phyloP scores from a whole-genome alignment of 1,140 invertebrate species.

The Lamellibrachia luymesi region DNA sequence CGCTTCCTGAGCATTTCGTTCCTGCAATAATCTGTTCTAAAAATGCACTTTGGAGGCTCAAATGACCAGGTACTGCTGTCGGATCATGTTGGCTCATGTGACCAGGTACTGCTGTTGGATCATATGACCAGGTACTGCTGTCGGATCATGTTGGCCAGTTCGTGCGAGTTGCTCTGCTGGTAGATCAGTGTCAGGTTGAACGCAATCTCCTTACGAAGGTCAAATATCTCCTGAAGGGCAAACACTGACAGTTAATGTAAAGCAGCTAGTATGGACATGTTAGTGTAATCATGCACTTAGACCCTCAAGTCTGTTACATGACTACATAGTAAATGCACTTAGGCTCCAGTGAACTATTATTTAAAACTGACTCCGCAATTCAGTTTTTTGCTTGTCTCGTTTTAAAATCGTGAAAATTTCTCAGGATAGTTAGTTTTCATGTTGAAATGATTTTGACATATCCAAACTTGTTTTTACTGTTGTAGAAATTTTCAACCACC shows the following conservation, averaged over 20 bases:
- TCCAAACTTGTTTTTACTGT: too few species aligned
- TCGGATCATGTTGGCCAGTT: conserved; percentile 47
- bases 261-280: background rate
- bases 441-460: too few species aligned
- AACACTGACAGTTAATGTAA: conserved; percentile 4
- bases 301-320: too few species aligned
- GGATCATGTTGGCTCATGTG: conserved; percentile 35
- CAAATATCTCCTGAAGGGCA: conserved; percentile 42
- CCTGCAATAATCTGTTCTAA: background rate
- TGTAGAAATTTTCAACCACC: too few species aligned
- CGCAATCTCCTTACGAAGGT: conserved; percentile 49
- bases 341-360: too few species aligned
- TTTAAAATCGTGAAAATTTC: too few species aligned
- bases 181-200: conserved; percentile 59
- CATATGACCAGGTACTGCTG: conserved; percentile 56
- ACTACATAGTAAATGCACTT: too few species aligned
- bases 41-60: background rate
- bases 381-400: too few species aligned
- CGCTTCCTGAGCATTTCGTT: too few species aligned
- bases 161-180: conserved; percentile 47
- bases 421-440: too few species aligned
- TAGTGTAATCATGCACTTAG: background rate
- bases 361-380: too few species aligned
- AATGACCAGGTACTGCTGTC: too few species aligned
- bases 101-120: conserved; percentile 54